Evolutionary conservation across 2,113 vertebrate genomes (phyloP), one percentile per base, ranked within the genome.

Genomic region (Anas platyrhynchos): DNA sequence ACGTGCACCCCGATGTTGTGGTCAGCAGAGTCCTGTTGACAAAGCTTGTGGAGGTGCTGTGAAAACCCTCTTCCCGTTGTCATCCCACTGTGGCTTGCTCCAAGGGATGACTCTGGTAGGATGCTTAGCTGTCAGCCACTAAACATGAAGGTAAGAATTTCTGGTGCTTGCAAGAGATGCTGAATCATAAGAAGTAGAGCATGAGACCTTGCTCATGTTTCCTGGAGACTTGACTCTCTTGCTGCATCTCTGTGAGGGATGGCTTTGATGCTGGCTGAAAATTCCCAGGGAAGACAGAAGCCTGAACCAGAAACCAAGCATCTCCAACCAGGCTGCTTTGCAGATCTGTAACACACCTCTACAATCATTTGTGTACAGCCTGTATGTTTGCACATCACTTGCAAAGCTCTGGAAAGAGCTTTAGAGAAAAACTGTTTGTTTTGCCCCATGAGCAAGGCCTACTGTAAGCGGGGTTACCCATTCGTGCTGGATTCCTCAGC

Each of bases 31-130:
- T 72, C 8, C 4, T 16, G 8, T 5, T 77, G 48, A 50, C 26
- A 62, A 59, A 52, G 16, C 25, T 91, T 0, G 0, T n/a, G 23
- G 38, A 59, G 14, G 11, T 0, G 4, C 48, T 2, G 0, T 75
- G 52, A 38, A 69, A 69, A 16, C 46, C 0, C 0, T 43, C 23
- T 58, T 77, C 20, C 34, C 68, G 5, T 86, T 76, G 14, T 68
- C 18, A 44, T 7, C 7, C 1, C 13, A 2, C 26, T 4, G 1
- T 15, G 27, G 8, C 32, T 46, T 72, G 21, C n/a, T 77, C 46
- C 36, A 7, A 31, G 9, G n/a, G 27, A 65, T 38, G 17, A 21
- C 17, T 72, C 31, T 17, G 46, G 15, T n/a, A 7, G 6, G 72
- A 78, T 81, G 61, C 32, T 29, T 2, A 74, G 7, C 15, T 3